Percentiles rank a stretch among this genome's conserved stretches.
These are phyloP conservation scores for Boleophthalmus pectinirostris DNA, from an alignment of 2,113 vertebrate genomes.

Conservation along the genomic window DNA sequence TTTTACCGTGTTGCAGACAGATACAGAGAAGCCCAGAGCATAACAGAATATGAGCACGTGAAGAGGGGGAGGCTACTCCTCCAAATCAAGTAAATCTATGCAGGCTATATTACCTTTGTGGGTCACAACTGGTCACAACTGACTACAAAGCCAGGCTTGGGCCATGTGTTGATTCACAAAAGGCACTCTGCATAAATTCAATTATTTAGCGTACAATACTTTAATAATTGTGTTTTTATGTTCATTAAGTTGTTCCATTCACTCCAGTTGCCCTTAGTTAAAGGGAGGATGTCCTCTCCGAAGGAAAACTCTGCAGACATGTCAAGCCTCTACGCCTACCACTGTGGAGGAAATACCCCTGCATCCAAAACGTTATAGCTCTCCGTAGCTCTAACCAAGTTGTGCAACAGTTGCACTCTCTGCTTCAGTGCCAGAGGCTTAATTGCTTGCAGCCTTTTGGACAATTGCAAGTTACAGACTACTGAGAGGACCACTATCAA, in stretches of 20 bases:
- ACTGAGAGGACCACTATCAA: conserved; percentile 16
- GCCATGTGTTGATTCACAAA: too few species aligned
- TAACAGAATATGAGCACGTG: too few species aligned
- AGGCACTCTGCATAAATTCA: too few species aligned
- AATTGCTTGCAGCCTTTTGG: conserved; percentile 44
- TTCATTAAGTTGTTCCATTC: conserved; percentile 19
- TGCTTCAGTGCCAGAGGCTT: conserved; percentile 57
- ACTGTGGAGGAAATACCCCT: conserved; percentile 47
- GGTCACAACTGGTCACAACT: too few species aligned
- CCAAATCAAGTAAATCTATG: too few species aligned
- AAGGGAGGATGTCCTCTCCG: conserved; percentile 29
- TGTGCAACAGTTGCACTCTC: conserved; percentile 45
- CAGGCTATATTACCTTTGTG: too few species aligned
- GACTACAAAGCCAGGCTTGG: too few species aligned
- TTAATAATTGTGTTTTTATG: neutral
- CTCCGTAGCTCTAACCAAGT: conserved; percentile 57
- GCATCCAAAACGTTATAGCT: conserved; percentile 59
- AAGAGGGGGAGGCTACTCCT: too few species aligned
- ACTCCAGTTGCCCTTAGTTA: conserved; percentile 19
- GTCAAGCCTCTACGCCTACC: conserved; percentile 38
- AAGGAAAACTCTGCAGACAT: conserved; percentile 34
- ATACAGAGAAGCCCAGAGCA: too few species aligned
- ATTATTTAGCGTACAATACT: neutral
- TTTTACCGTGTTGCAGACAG: neutral
- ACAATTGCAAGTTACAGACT: conserved; percentile 13